Evolutionary conservation across 1,140 invertebrate genomes (phyloP), one percentile per base, ranked within the genome.

Genomic region (Neuroterus valhalla): DNA sequence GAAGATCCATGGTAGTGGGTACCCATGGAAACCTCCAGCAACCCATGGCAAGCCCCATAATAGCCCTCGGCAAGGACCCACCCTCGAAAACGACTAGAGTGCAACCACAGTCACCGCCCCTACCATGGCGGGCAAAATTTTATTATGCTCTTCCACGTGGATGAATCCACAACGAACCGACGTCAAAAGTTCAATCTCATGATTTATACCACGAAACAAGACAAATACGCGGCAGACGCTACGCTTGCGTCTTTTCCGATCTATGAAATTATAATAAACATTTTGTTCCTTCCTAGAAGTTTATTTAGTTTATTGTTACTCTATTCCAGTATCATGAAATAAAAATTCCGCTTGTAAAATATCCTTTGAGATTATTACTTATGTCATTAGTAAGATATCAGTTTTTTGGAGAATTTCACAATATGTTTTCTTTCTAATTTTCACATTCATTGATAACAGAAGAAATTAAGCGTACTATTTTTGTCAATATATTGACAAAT

Each of bases 111-210:
- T 82, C 73, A 82, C 81, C 81, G 81, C 81, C 81, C 75, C 75
- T 80, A 55, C 72, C 76, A 82, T 82, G 81, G 81, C 81, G 81
- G 78, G 78, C 78, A 77, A 82, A 82, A 82, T 82, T 82, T 80
- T 80, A 82, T 82, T 82, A 80, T 80, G 78, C 76, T 79, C 78
- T 82, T 82, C 81, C 81, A 76, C 76, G 42, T 77, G 78, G 50
- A 71, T 80, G 81, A 82, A 70, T 72, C 75, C 66, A 74, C 76
- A 78, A 81, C 77, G 78, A 74, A 79, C 77, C 75, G 76, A 71
- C 68, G 69, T 76, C 76, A 74, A 44, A 70, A 74, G 46, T 38
- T 71, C 48, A 43, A 45, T 73, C 71, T 71, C 72, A 71, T 71
- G 72, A 81, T 77, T 81, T 78, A 74, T 78, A 69, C 75, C 72